Percentiles rank a stretch among this genome's conserved stretches.
Evolutionary conservation across 2,888 invertebrate species (phyloP).

Genomic region (Maniola hyperantus): DNA sequence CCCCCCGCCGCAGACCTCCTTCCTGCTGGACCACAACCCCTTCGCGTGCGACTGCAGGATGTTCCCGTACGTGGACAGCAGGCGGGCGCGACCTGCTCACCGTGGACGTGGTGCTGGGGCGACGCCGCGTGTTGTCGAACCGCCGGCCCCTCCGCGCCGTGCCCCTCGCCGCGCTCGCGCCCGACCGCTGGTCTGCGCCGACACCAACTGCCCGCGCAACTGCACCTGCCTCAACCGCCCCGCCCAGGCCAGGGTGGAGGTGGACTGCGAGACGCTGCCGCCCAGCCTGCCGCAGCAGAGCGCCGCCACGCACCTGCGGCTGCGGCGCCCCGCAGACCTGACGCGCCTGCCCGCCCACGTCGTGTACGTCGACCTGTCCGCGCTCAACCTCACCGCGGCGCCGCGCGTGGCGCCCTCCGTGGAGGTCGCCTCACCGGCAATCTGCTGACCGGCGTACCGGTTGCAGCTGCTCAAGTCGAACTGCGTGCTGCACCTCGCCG

Average conservation of each 20-base stretch:
- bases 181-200: constrained; percentile 33
- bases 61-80: constrained; percentile 43
- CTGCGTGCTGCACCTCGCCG: constrained; percentile 35
- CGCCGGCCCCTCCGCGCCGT: constrained; percentile 23
- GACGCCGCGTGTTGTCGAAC: constrained; percentile 27
- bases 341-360: constrained; percentile 23
- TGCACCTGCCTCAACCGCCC: constrained; percentile 24
- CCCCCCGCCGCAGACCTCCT: background rate
- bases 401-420: no score
- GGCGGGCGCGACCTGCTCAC: background rate
- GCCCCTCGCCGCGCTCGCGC: constrained; percentile 16
- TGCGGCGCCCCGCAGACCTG: background rate
- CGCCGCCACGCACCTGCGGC: background rate
- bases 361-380: constrained; percentile 35
- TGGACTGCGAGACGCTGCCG: constrained; percentile 24
- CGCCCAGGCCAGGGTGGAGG: constrained; percentile 14
- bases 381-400: constrained; percentile 32
- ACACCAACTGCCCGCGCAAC: constrained; percentile 20
- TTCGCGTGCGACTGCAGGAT: constrained; percentile 53
- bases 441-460: constrained; percentile 35
- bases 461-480: constrained; percentile 28
- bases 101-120: constrained; percentile 11
- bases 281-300: background rate
- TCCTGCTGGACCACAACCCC: constrained; percentile 52
- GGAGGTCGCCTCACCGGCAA: constrained; percentile 40